Evolutionary conservation across 2,888 invertebrate species (phyloP), one percentile per base, ranked within the genome.

Genomic region (Cantharis rufa): DNA sequence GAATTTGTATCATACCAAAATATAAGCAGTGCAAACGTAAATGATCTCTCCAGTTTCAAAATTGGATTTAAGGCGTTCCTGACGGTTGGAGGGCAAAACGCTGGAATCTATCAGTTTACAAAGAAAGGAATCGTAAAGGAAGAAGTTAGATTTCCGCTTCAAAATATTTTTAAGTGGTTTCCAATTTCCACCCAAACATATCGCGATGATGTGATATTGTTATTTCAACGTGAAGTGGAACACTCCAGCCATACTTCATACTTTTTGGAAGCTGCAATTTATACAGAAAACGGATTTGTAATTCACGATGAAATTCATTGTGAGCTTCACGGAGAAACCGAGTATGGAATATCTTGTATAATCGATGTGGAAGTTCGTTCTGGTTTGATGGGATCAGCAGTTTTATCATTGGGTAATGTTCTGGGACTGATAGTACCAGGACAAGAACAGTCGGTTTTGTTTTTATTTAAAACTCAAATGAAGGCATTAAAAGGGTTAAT

Each of bases 121-220:
- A 82, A 82, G 72, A 77, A 82, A 18, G 84, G 82, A 15, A 69
- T 87, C 3, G 70, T 79, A 2, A 80, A 76, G 32, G 81, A 85
- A 79, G 73, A 79, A 13, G 81, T 87, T 10, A 70, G 76, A 66
- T 83, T 83, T 10, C 82, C 86, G 79, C 81, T 87, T 15, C 81
- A 85, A 10, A 84, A 83, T 3, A 82, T 88, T 2, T 81, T 85
- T 18, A 86, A 83, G 80, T 88, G 87, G 86, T 79, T 87, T 62
- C 84, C 86, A 3, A 78, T 90, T 61, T 87, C 86, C 1, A 75
- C 89, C 1, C 82, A 86, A 71, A 89, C 87, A 2, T 89, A 89
- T 76, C 85, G 89, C 71, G 87, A 89, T 77, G 90, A 90, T 73
- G 85, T 88, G 1, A 80, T 90, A 68, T 78, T 90, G 63, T 78